Conservation (phyloP, 2,888 invertebrate genomes). For the Heliconius sara region DNA sequence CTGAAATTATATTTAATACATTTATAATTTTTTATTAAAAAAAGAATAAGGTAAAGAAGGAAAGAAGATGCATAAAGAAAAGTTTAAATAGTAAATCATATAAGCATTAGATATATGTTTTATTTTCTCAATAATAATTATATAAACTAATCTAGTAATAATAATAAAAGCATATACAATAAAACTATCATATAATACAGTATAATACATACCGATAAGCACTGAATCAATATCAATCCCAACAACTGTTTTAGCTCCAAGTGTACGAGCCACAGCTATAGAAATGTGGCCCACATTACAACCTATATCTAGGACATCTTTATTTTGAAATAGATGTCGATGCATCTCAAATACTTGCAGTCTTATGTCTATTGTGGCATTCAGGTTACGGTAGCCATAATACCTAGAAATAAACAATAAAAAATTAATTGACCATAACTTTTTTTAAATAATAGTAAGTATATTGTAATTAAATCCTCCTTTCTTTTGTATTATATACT, state of each 20-base stretch:
- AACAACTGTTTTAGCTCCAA: constrained; percentile 92
- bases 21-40: neutral
- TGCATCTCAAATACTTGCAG: constrained; percentile 91
- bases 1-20: constrained; percentile 54
- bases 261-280: constrained; percentile 93
- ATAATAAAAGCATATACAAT: neutral
- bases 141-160: neutral
- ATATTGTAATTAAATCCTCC: no score
- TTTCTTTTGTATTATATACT: no score
- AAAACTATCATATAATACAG: neutral
- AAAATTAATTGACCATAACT: neutral
- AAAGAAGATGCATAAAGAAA: no score
- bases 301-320: constrained; percentile 97
- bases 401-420: constrained; percentile 84
- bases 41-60: neutral
- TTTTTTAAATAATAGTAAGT: no score
- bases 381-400: constrained; percentile 96
- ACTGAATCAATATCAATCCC: constrained; percentile 98
- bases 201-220: constrained; percentile 85
- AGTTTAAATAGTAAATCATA: no score
- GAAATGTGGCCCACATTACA: constrained; percentile 99
- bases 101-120: neutral
- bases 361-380: constrained; percentile 92
- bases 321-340: constrained; percentile 92
- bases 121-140: no score